Evolutionary conservation across 2,113 vertebrate species (phyloP), one percentile per base, ranked within the genome.

Genomic region (Ranitomeya imitator): DNA sequence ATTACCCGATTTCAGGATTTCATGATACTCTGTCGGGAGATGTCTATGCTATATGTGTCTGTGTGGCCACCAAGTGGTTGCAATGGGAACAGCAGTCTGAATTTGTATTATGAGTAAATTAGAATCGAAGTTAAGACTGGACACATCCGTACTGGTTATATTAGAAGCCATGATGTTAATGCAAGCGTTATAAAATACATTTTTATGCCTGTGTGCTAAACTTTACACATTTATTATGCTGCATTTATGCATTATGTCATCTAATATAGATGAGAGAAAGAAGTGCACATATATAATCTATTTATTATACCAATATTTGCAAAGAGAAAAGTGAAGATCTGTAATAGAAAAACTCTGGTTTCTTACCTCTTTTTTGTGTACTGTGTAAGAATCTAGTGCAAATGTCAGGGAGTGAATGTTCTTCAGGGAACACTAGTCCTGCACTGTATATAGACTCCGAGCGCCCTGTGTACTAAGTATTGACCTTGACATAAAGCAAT

Each of bases 371-470:
- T 65, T 63, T 63, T 31, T 21, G 26, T 18, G 16, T 19, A 82
- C n/a, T 69, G 65, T 45, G 18, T 6, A 74, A 26, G 71, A 45
- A 83, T 69, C 23, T 54, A 69, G 81, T 51, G 51, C 15, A 69
- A 52, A 69, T 67, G 81, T 67, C 61, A 83, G 2, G 21, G 52
- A 23, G 23, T 8, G 81, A 83, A 83, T 83, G 81, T 83, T 15
- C 45, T 19, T n/a, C 67, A 54, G 45, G 23, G 81, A 54, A 69
- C 61, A 83, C 10, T 11, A 31, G 31, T 61, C 12, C 61, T 19
- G 45, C 45, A 54, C 61, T 83, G 61, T n/a, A 69, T 54, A 83
- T 69, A 83, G 81, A n/a, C 3, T 69, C 18, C 45, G 63, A 69
- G 12, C 21, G n/a, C 3, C 4, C 23, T 61, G 79, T 82, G 67